Evolutionary conservation across 2,888 invertebrate species (phyloP).

Genomic region (Sphaerophoria taeniata): DNA sequence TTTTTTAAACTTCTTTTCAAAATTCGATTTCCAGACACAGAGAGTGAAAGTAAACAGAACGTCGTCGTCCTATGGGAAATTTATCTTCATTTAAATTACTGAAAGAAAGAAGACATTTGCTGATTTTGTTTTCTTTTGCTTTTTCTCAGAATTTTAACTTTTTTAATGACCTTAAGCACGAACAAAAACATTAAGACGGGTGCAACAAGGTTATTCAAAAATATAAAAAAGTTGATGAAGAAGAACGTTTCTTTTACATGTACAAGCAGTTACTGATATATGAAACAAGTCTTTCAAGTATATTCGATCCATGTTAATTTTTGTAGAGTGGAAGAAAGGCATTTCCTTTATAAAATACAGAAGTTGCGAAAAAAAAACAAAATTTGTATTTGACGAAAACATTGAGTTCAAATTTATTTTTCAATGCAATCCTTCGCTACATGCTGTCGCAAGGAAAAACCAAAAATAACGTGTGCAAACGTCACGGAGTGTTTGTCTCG

Average conservation of each 20-base stretch:
- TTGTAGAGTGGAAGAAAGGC: no score
- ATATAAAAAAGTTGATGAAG: neutral
- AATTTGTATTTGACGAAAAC: no score
- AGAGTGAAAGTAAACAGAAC: conserved; percentile 42
- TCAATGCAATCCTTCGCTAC: no score
- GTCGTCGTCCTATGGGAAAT: neutral
- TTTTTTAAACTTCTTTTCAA: conserved; percentile 14
- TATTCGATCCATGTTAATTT: no score
- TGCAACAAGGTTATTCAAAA: neutral
- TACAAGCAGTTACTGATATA: neutral
- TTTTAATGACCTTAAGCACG: conserved; percentile 53
- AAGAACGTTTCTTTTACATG: neutral
- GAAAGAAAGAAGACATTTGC: conserved; percentile 7
- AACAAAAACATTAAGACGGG: conserved; percentile 11
- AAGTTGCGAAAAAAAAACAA: no score
- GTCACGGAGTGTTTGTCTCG: conserved; percentile 5
- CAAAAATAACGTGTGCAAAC: neutral
- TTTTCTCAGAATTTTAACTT: conserved; percentile 50
- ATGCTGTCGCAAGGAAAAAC: neutral
- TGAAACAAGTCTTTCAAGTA: neutral
- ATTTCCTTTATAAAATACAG: no score
- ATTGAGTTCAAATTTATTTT: no score
- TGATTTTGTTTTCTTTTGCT: conserved; percentile 29
- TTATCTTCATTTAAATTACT: conserved; percentile 20
- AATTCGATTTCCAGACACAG: conserved; percentile 8